Conservation (phyloP, 2,888 invertebrate genomes). For the Poecilus cupreus region DNA sequence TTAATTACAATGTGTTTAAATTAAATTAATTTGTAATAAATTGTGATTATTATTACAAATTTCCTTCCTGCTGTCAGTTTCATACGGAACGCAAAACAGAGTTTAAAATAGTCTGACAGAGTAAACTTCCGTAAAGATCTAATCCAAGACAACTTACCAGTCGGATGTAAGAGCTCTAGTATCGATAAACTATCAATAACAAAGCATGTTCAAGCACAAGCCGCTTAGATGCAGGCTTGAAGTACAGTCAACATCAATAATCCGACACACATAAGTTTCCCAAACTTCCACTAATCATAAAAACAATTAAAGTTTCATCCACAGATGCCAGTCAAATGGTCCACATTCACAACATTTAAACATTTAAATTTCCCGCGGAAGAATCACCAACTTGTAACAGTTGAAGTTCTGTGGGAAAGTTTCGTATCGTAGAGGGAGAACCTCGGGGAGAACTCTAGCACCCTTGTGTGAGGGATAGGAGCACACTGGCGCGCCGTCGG, state of each 20-base stretch:
- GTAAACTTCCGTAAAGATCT: neutral
- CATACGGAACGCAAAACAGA: neutral
- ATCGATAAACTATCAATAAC: conserved; percentile 26
- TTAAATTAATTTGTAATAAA: too few species aligned
- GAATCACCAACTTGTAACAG: neutral
- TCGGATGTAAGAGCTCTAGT: neutral
- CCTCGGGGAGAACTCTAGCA: neutral
- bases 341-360: conserved; percentile 30
- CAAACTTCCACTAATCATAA: neutral
- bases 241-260: conserved; percentile 4
- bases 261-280: neutral
- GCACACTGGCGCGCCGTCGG: conserved; percentile 21
- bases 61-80: too few species aligned
- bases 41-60: too few species aligned
- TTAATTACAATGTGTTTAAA: too few species aligned
- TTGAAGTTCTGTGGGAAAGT: neutral
- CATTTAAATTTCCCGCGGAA: conserved; percentile 25
- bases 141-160: conserved; percentile 1
- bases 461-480: neutral
- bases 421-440: conserved; percentile 6
- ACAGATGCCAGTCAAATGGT: neutral
- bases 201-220: conserved; percentile 18
- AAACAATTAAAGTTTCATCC: neutral
- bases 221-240: neutral
- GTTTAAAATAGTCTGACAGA: neutral